Conservation (phyloP, 2,888 invertebrate genomes). For the Pachymerium ferrugineum region DNA sequence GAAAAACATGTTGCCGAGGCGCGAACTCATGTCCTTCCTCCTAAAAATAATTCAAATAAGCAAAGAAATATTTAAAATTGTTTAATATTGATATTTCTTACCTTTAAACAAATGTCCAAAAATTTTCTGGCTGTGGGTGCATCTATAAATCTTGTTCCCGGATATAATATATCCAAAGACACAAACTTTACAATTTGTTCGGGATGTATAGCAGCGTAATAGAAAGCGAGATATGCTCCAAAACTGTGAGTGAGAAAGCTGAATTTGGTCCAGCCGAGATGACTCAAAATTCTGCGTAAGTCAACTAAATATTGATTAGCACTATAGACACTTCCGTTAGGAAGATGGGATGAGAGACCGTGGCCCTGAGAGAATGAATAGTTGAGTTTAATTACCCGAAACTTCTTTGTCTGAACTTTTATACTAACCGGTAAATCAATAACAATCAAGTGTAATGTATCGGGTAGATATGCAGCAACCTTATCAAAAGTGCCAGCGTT, state of each 20-base stretch:
- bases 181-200: not conserved
- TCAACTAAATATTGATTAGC: not conserved
- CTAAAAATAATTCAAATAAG: not conserved
- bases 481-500: constrained; percentile 27
- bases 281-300: not conserved
- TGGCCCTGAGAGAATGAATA: constrained; percentile 6
- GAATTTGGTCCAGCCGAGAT: constrained; percentile 27
- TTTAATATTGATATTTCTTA: not conserved
- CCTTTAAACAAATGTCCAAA: not conserved
- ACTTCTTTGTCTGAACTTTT: not conserved
- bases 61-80: not conserved
- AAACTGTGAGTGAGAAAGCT: constrained; percentile 17
- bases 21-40: not conserved
- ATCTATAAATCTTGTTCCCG: not conserved
- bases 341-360: constrained; percentile 16
- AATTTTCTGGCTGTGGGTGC: not conserved
- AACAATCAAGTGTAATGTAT: not conserved
- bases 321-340: not conserved
- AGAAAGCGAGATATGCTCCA: not conserved
- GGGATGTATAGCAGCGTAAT: not conserved
- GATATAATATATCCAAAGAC: constrained; percentile 11
- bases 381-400: too few relatives aligned
- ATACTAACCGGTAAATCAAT: constrained; percentile 13
- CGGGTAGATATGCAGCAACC: not conserved
- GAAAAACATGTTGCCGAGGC: not conserved